Conservation (phyloP, 2,113 vertebrate genomes). For the Hippocampus mohnikei region DNA sequence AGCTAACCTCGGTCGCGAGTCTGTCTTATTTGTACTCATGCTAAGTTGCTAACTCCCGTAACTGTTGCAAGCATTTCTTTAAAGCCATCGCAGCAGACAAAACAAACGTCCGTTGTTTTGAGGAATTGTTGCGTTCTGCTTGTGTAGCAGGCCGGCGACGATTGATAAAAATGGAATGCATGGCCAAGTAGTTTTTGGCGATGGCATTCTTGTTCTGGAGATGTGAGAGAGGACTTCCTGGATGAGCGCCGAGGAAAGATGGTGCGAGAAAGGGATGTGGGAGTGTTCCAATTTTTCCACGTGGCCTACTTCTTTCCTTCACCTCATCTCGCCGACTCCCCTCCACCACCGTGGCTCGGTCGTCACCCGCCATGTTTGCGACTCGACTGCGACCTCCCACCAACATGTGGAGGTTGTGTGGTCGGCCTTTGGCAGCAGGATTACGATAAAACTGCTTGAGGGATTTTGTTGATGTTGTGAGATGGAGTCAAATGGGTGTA, state of each 20-base stretch:
- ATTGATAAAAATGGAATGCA: not conserved
- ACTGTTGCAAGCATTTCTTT: too few species aligned
- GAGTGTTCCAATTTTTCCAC: constrained; percentile 47
- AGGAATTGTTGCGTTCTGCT: not conserved
- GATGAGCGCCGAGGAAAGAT: not conserved
- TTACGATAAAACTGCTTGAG: not conserved
- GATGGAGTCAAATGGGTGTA: not conserved
- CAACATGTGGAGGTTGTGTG: not conserved
- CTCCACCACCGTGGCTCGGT: constrained; percentile 29
- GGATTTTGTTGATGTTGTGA: not conserved
- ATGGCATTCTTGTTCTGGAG: not conserved
- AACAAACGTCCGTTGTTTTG: not conserved
- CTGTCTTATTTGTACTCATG: too few species aligned
- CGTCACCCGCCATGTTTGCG: not conserved
- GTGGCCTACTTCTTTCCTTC: constrained; percentile 56
- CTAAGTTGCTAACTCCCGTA: too few species aligned
- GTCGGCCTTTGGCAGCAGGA: not conserved
- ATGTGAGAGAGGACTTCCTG: not conserved
- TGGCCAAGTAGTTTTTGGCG: not conserved
- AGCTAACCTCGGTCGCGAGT: too few species aligned
- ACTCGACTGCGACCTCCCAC: not conserved
- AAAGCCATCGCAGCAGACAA: not conserved
- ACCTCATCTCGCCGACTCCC: not conserved
- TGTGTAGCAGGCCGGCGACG: not conserved
- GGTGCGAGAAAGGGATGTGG: too few species aligned